Evolutionary conservation across 1,140 invertebrate species (phyloP).

Genomic region (Stenopsyche tienmushanensis): DNA sequence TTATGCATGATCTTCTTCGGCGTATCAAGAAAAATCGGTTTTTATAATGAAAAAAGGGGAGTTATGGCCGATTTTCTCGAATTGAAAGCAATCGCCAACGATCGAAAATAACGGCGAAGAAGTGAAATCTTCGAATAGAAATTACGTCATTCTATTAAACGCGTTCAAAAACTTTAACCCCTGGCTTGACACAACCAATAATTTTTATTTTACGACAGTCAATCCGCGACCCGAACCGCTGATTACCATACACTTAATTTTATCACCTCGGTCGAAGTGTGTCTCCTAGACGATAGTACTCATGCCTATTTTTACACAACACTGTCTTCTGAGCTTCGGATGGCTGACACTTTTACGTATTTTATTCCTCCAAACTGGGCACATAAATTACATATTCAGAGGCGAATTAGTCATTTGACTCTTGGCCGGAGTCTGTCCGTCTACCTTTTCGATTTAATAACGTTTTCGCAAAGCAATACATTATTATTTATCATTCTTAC

Average conservation of each 20-base stretch:
- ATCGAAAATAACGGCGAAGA: too few species aligned
- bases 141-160: background rate
- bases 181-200: slow-evolving; percentile 23
- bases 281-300: slow-evolving; percentile 1
- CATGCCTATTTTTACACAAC: slow-evolving; percentile 34
- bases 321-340: slow-evolving; percentile 15
- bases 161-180: slow-evolving; percentile 9
- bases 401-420: slow-evolving; percentile 14
- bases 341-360: background rate
- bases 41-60: too few species aligned
- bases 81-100: too few species aligned
- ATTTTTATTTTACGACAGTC: slow-evolving; percentile 28
- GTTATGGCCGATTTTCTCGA: too few species aligned
- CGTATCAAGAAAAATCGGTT: too few species aligned
- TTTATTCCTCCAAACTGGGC: background rate
- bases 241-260: slow-evolving; percentile 29
- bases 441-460: background rate
- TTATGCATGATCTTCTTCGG: too few species aligned
- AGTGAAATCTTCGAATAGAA: background rate
- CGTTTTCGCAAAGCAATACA: background rate
- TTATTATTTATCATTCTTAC: background rate
- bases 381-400: slow-evolving; percentile 4
- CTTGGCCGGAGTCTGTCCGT: slow-evolving; percentile 7
- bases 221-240: background rate
- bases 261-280: slow-evolving; percentile 23